Percentiles rank a stretch among this genome's conserved stretches.
Conservation (phyloP, 2,113 vertebrate species). For the Romanogobio albipinnatus region DNA sequence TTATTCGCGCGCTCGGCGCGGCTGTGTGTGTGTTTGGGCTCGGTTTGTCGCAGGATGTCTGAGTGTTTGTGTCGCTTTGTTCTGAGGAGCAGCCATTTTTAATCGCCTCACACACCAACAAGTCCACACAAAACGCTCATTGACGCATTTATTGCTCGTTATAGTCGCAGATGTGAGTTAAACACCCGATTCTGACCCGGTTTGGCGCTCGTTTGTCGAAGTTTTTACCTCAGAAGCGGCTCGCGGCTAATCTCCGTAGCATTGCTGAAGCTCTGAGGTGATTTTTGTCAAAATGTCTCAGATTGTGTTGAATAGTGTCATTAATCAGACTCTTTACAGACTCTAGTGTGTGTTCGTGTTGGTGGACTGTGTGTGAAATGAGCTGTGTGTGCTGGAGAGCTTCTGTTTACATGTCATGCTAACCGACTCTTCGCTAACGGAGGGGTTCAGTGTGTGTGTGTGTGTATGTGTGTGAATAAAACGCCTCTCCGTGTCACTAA, state of each 20-base stretch:
- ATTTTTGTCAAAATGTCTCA: not conserved
- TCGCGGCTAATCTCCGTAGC: slow-evolving; percentile 26
- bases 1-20: slow-evolving; percentile 31
- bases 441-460: not conserved
- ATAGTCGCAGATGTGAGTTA: not conserved
- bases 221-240: not conserved
- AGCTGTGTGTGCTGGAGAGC: not conserved
- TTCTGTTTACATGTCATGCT: slow-evolving; percentile 40
- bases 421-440: not conserved
- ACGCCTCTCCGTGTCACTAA: not conserved
- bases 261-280: not conserved
- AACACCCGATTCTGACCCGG: not conserved
- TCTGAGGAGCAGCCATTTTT: slow-evolving; percentile 83
- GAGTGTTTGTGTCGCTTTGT: slow-evolving; percentile 80
- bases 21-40: slow-evolving; percentile 21
- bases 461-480: not conserved
- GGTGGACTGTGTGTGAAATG: not conserved
- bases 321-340: not conserved
- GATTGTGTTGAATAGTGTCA: not conserved
- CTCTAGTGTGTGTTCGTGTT: not conserved
- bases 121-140: slow-evolving; percentile 52
- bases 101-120: slow-evolving; percentile 76
- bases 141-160: not conserved
- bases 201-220: not conserved
- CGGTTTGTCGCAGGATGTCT: slow-evolving; percentile 48